phyloP scores from a whole-genome alignment of 2,797 vertebrate species.

The Lutjanus campechanus region DNA sequence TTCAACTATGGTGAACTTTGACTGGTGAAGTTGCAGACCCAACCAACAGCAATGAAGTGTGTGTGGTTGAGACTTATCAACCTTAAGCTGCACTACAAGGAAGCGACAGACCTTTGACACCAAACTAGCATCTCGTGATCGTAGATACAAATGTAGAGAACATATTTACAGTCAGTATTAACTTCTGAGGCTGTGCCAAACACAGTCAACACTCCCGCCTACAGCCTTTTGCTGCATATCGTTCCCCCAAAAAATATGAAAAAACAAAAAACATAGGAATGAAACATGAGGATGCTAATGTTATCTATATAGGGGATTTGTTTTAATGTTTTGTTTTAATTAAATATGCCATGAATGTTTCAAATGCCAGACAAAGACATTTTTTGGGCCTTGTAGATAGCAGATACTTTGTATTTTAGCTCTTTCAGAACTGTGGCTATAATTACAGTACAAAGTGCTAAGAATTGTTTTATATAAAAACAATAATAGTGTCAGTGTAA shows the following conservation, averaged over 20 bases:
- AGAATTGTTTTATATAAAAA: slow-evolving; percentile 40
- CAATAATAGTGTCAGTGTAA: slow-evolving; percentile 19
- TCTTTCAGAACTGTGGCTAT: slow-evolving; percentile 15
- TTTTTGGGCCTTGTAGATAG: neutral
- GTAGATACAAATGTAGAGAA: neutral
- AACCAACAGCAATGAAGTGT: no score
- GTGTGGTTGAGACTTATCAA: neutral
- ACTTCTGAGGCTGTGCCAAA: neutral
- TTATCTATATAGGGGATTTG: neutral
- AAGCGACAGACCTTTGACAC: neutral
- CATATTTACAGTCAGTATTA: neutral
- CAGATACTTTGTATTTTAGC: neutral
- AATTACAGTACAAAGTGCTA: slow-evolving; percentile 16
- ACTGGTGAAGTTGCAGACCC: no score
- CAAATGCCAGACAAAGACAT: neutral
- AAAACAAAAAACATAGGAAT: no score
- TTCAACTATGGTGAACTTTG: no score
- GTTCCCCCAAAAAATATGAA: no score
- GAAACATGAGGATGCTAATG: neutral
- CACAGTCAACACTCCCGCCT: neutral
- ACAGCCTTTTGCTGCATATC: no score
- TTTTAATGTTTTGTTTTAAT: neutral
- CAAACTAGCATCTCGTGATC: slow-evolving; percentile 1
- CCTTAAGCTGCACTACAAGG: neutral
- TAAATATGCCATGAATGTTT: neutral